Evolutionary conservation across 92 coral and sea anemone genomes (phyloP), one percentile per base, ranked within the genome.

Genomic region (Epizoanthus scotinus): DNA sequence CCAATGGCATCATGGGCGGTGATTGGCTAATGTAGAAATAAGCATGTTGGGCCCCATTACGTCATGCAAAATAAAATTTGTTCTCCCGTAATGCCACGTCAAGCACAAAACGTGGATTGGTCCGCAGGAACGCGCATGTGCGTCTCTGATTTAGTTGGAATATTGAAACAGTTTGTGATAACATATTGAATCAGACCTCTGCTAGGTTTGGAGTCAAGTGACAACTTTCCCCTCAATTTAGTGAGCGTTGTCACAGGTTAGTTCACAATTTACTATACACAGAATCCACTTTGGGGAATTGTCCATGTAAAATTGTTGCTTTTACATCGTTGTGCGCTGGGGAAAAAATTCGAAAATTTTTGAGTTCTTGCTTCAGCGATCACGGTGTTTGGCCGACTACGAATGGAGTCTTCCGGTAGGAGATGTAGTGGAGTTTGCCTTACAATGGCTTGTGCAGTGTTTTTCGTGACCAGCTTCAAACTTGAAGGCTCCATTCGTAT

Each of bases 71-170:
- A 93, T 88, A 90, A 93, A 93, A 90, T 93, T 85, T 93, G 91
- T 84, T 86, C 92, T 87, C 83, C 91, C 87, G 97, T 93, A 93
- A 93, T 93, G 97, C 97, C 97, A 93, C 97, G 97, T 93, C 94
- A 93, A 89, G 94, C 94, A 85, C 80, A 88, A 79, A 80, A 85
- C 89, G 94, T 89, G 94, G 97, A 88, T 93, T 93, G 97, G 97
- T 70, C 78, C 77, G 84, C 86, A 42, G 55, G 64, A 63, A 79
- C 86, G 94, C 94, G 92, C 97, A 86, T 91, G 89, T 91, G 87
- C 88, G 86, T 62, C 71, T 38, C 81, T 74, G 63, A 81, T 67
- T 84, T 59, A 74, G 81, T 87, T 84, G 89, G 87, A 87, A 89
- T 90, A 93, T 93, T 88, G 97, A 93, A 93, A 91, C 90, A 92